phyloP scores from a whole-genome alignment of 2,888 invertebrate genomes.

The Phlogophora meticulosa region DNA sequence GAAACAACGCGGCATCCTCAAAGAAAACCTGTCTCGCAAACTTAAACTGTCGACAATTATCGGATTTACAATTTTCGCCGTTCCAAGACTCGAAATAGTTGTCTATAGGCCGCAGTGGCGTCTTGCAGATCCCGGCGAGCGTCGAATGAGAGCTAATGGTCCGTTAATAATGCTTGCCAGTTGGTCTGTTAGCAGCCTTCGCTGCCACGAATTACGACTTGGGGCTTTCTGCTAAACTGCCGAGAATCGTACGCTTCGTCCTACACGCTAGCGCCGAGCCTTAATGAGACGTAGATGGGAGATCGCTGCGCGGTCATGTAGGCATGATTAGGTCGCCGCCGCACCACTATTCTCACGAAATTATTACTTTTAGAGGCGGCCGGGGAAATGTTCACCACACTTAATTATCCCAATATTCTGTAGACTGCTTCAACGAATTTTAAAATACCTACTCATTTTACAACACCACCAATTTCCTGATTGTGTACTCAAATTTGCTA shows the following conservation, averaged over 20 bases:
- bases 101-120: slow-evolving; percentile 63
- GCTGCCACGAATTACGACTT: slow-evolving; percentile 83
- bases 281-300: slow-evolving; percentile 77
- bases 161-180: slow-evolving; percentile 87
- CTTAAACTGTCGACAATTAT: slow-evolving; percentile 64
- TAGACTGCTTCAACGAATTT: slow-evolving; percentile 24
- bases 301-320: slow-evolving; percentile 69
- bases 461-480: slow-evolving; percentile 27
- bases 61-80: slow-evolving; percentile 66
- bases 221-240: slow-evolving; percentile 82
- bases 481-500: slow-evolving; percentile 45
- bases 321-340: slow-evolving; percentile 71
- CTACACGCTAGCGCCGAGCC: slow-evolving; percentile 67
- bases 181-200: slow-evolving; percentile 82
- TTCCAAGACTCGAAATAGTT: slow-evolving; percentile 54
- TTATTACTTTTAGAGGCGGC: slow-evolving; percentile 61
- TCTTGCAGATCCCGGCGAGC: slow-evolving; percentile 75
- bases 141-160: slow-evolving; percentile 86
- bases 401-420: slow-evolving; percentile 41
- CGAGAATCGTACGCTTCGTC: slow-evolving; percentile 78
- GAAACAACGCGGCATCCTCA: slow-evolving; percentile 16
- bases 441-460: slow-evolving; percentile 33
- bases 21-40: slow-evolving; percentile 42
- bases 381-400: slow-evolving; percentile 47
- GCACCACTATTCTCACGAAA: slow-evolving; percentile 61